Base-by-base conservation (phyloP, 2,888 invertebrate species). In the Schrankia costaestrigalis region DNA sequence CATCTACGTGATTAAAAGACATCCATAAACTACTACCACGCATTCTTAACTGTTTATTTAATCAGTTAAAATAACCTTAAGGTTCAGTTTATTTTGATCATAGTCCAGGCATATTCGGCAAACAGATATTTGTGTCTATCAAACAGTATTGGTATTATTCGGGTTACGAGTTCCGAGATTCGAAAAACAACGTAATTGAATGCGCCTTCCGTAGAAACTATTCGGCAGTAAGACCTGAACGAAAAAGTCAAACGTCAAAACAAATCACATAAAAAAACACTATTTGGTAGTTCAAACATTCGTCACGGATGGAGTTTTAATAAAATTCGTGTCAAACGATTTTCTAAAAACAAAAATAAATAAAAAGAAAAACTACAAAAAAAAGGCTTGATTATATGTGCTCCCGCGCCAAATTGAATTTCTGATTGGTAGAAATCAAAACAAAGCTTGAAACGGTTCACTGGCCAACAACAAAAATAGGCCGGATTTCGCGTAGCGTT, bases 381-480 rank as follows among this genome's bases (percentile, higher is more conserved):
- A 37, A 50, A 32, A 46, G 25, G 33, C 32, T 49, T 56, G 40
- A 50, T 44, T 49, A 43, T 41, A 48, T 54, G 36, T 45, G 36
- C 26, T 44, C 38, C 41, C 37, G 31, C 30, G 31, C 46, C 36
- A 58, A 59, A 59, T 61, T 61, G 62, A 61, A 61, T 61, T 62
- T 56, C 46, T 54, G 55, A 60, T 58, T 46, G 46, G 40, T 46
- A 35, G 46, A 57, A 56, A 52, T 56, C 47, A 52, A 57, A 63
- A 58, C 56, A 57, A 57, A 50, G 51, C 53, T 38, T 30, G 44
- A 14, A 38, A 27, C 59, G 64, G 68, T 68, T 71, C 71, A 68
- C 51, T 71, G 72, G 64, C 61, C 63, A 61, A 59, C 58, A 56
- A 66, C 64, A 68, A 71, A 74, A 76, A 73, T 69, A 69, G 63